Percentiles rank a stretch among this genome's conserved stretches.
Conservation (phyloP, 30 jellyfish, hydroid and myxozoan genomes). For the Sanderia malayensis region DNA sequence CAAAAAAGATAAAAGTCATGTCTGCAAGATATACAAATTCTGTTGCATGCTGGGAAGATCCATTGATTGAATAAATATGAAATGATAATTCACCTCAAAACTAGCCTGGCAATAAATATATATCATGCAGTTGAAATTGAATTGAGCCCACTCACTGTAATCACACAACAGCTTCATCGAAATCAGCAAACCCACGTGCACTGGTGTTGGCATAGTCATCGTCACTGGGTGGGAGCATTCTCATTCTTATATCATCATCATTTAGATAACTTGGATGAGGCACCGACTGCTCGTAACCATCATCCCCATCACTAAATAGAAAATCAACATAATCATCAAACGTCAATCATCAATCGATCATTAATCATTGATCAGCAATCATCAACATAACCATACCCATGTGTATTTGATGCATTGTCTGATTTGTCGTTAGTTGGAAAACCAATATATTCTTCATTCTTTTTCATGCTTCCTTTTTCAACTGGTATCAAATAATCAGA, state of each 20-base stretch:
- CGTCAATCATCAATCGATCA: background rate
- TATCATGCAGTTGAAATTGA: too few relatives aligned
- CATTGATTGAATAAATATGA: too few relatives aligned
- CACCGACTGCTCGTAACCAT: background rate
- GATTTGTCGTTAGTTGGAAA: background rate
- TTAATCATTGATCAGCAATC: too few relatives aligned
- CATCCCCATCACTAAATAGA: background rate
- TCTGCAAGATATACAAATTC: too few relatives aligned
- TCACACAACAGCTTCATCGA: background rate
- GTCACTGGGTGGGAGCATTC: background rate
- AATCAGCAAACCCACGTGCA: background rate
- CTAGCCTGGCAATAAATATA: too few relatives aligned
- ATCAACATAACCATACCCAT: background rate
- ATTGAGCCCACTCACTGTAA: background rate
- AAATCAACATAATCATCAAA: background rate
- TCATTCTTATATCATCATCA: background rate
- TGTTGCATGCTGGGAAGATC: too few relatives aligned
- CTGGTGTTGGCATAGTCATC: background rate
- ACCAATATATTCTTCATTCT: background rate
- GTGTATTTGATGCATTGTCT: background rate
- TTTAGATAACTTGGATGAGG: constrained; percentile 4
- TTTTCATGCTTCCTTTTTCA: background rate
- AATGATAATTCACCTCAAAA: too few relatives aligned
- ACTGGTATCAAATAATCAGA: constrained; percentile 48
- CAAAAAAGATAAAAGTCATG: too few relatives aligned